Conservation (phyloP, 1,140 invertebrate species). For the Micrasema minimum region DNA sequence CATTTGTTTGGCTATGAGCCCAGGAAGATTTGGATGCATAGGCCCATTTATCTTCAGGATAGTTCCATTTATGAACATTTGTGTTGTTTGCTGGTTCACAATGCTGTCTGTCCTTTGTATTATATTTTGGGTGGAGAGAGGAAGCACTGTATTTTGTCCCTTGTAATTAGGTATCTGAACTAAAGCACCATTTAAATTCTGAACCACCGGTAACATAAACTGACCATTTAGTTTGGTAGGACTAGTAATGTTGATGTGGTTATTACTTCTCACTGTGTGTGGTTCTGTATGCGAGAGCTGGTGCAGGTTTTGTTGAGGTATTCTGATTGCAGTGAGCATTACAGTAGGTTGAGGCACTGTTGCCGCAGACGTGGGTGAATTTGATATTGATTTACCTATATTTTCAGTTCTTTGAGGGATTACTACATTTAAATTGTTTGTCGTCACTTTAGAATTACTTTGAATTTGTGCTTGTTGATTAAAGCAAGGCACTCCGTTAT, state of each 20-base stretch:
- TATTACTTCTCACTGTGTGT: slow-evolving; percentile 59
- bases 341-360: slow-evolving; percentile 63
- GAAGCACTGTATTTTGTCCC: slow-evolving; percentile 62
- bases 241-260: slow-evolving; percentile 62
- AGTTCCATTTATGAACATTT: slow-evolving; percentile 65
- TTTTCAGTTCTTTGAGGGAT: slow-evolving; percentile 43
- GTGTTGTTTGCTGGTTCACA: slow-evolving; percentile 60
- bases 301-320: slow-evolving; percentile 61
- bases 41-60: slow-evolving; percentile 63
- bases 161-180: slow-evolving; percentile 66
- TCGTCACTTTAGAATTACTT: slow-evolving; percentile 20
- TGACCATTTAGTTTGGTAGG: slow-evolving; percentile 63
- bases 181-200: slow-evolving; percentile 65
- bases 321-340: slow-evolving; percentile 65
- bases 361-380: slow-evolving; percentile 57
- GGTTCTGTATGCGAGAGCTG: slow-evolving; percentile 23
- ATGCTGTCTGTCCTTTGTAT: slow-evolving; percentile 22
- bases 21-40: slow-evolving; percentile 54
- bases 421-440: slow-evolving; percentile 20
- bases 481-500: slow-evolving; percentile 45
- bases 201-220: slow-evolving; percentile 64
- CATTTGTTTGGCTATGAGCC: slow-evolving; percentile 44
- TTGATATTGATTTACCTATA: slow-evolving; percentile 36
- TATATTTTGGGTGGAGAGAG: slow-evolving; percentile 44
- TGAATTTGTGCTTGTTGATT: slow-evolving; percentile 40